Evolutionary conservation across 2,113 vertebrate genomes (phyloP).

Genomic region (Agapornis roseicollis): DNA sequence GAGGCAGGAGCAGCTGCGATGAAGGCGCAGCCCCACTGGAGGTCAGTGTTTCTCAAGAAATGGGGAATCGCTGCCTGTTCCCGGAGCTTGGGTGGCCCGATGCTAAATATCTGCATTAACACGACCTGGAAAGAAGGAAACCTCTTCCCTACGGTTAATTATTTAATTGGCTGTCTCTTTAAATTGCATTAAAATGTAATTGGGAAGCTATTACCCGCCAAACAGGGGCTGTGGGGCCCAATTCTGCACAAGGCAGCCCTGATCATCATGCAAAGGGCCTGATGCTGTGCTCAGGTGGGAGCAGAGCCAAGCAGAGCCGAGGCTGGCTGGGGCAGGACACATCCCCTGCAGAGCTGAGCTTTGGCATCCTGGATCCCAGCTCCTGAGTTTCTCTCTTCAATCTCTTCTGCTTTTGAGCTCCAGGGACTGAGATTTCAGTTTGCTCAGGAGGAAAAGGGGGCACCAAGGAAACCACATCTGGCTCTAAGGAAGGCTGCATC

Average conservation of each 20-base stretch:
- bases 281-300: background rate
- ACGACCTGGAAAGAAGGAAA: slow-evolving; percentile 1
- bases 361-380: background rate
- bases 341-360: background rate
- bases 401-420: background rate
- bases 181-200: background rate
- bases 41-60: slow-evolving; percentile 51
- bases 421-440: background rate
- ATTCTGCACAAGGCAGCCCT: background rate
- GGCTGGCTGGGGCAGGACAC: background rate
- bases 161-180: slow-evolving; percentile 39
- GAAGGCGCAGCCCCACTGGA: slow-evolving; percentile 7
- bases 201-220: background rate
- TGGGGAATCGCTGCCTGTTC: background rate
- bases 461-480: background rate
- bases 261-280: accelerated
- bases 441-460: background rate
- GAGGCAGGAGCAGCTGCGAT: background rate
- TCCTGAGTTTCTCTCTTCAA: background rate
- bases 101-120: background rate
- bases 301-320: accelerated
- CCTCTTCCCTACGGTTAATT: slow-evolving; percentile 34
- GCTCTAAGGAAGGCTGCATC: background rate
- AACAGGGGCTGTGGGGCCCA: background rate
- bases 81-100: slow-evolving; percentile 8